Evolutionary conservation across 2,113 vertebrate species (phyloP).

Genomic region (Myocastor coypus): DNA sequence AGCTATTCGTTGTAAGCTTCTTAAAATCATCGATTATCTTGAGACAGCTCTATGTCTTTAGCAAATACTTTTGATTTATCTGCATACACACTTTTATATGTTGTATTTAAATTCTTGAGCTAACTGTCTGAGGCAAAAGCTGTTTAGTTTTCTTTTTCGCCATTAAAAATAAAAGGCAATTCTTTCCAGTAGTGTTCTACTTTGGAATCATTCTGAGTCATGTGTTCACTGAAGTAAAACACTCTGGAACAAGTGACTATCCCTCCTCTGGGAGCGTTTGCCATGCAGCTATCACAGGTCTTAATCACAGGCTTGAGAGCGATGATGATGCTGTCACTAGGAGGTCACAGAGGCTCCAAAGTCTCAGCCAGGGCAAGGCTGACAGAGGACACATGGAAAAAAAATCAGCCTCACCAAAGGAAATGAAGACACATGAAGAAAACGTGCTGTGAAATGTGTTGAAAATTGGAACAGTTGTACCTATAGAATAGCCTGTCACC

Average conservation of each 20-base stretch:
- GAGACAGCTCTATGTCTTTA: neutral
- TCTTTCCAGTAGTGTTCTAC: constrained; percentile 1
- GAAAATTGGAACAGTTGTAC: constrained; percentile 69
- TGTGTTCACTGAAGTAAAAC: constrained; percentile 56
- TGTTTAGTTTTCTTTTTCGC: neutral
- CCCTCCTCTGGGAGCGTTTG: constrained; percentile 53
- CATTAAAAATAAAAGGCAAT: neutral
- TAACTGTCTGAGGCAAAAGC: neutral
- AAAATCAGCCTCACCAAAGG: neutral
- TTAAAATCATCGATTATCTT: neutral
- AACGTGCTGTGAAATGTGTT: constrained; percentile 56
- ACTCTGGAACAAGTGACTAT: neutral
- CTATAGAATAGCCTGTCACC: constrained; percentile 67
- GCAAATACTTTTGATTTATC: neutral
- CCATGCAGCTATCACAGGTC: neutral
- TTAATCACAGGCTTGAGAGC: constrained; percentile 38
- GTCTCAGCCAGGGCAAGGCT: neutral
- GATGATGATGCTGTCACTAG: constrained; percentile 52
- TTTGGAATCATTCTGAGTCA: constrained; percentile 2
- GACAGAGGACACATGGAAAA: neutral
- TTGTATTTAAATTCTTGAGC: constrained; percentile 16
- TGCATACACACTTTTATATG: neutral
- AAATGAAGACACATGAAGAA: constrained; percentile 48
- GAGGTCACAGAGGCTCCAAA: neutral
- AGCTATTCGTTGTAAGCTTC: neutral